These are phyloP conservation scores for Troides aeacus DNA, from an alignment of 2,888 invertebrate species.

Conservation along the genomic window DNA sequence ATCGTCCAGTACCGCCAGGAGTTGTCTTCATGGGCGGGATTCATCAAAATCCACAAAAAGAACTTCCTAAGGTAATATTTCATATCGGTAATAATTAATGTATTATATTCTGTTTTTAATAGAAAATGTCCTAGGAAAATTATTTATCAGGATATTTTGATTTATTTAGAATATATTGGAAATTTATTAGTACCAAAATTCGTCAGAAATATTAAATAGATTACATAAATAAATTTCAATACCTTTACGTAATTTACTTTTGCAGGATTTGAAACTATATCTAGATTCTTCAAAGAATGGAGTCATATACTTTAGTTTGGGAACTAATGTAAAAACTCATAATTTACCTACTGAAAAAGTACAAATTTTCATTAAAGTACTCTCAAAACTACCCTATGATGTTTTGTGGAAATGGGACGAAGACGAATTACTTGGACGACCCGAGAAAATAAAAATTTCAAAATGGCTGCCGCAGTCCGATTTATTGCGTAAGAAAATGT, in stretches of 20 bases:
- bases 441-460: constrained; percentile 33
- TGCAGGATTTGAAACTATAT: constrained; percentile 48
- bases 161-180: too few species aligned
- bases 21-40: constrained; percentile 55
- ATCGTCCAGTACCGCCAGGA: constrained; percentile 51
- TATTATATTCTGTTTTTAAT: neutral
- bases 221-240: too few species aligned
- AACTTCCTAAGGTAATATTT: constrained; percentile 45
- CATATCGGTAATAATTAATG: neutral
- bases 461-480: constrained; percentile 58
- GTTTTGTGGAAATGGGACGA: constrained; percentile 61
- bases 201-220: too few species aligned
- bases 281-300: constrained; percentile 50
- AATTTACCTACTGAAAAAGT: constrained; percentile 43
- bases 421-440: constrained; percentile 36
- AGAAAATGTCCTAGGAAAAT: too few species aligned
- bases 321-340: constrained; percentile 49
- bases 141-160: too few species aligned
- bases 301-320: constrained; percentile 57
- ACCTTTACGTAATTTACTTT: neutral
- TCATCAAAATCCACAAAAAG: constrained; percentile 45
- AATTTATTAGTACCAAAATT: too few species aligned
- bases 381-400: constrained; percentile 51
- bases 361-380: constrained; percentile 46
- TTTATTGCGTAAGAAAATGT: constrained; percentile 44